Evolutionary conservation across 2,113 vertebrate genomes (phyloP), one percentile per base, ranked within the genome.

Genomic region (Hiodon tergisus): DNA sequence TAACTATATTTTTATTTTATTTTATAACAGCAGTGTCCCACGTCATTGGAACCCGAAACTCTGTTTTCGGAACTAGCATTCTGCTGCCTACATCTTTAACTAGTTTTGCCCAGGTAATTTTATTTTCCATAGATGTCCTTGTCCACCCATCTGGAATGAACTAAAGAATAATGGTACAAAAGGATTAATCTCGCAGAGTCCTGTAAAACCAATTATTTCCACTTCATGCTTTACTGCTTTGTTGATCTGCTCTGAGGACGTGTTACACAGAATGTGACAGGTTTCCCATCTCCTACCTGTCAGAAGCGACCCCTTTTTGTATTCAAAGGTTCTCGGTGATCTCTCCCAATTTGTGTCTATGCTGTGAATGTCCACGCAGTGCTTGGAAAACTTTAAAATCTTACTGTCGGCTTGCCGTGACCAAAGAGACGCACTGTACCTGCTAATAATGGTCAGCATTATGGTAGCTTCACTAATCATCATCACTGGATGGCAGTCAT

Each of bases 401-500:
- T 14, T 4, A 5, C 13, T 4, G 11, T 11, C 59, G 2, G 7
- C 6, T 60, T 10, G n/a, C 11, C 4, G 59, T 60, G 59, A 4
- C 59, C 59, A 4, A 60, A 60, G 11, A 60, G 6, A 4, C 59
- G 1, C 59, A 60, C 4, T 14, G 59, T 31, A 31, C 31, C 31
- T 31, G 31, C 31, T 4, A 2, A 60, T 14, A 14, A 14, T 4
- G 59, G n/a, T 60, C n/a, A 10, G 59, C 59, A 60, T 10, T 14
- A 60, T 60, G 9, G 31, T 31, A 2, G 11, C 8, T 60, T 14
- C 11, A 14, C 6, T 60, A 14, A 60, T 14, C 59, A 13, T 10
- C n/a, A 13, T 60, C 59, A 60, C 59, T 60, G 59, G 59, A 60
- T 60, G 59, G 59, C 59, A 60, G 59, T 60, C 59, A 14, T 60